A percentile compares a stretch with the other conserved stretches of the same genome.
Evolutionary conservation across 2,888 invertebrate genomes (phyloP).

Genomic region (Eilema sororculum): DNA sequence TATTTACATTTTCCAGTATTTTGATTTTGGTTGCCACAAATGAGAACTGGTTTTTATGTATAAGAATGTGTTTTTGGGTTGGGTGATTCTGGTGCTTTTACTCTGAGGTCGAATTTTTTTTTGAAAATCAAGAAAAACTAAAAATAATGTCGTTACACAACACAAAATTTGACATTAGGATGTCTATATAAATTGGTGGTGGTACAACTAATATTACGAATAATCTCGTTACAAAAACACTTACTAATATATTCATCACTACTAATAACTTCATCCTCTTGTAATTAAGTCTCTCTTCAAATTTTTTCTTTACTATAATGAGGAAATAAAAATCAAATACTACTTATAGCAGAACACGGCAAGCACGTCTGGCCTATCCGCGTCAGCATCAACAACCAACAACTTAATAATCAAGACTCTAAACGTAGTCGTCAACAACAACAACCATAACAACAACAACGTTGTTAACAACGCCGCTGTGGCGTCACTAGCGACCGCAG

Average conservation of each 20-base stretch:
- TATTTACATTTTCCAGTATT: too few relatives aligned
- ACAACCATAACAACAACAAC: constrained; percentile 85
- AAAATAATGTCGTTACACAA: too few relatives aligned
- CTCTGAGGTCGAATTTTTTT: neutral
- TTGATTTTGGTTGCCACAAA: constrained; percentile 10
- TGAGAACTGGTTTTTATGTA: neutral
- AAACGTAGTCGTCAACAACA: constrained; percentile 85
- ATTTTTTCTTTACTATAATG: neutral
- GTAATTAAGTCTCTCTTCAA: too few relatives aligned
- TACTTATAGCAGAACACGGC: constrained; percentile 74
- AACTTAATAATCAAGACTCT: constrained; percentile 84
- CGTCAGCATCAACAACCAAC: constrained; percentile 84
- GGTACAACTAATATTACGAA: constrained; percentile 20
- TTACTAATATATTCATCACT: neutral
- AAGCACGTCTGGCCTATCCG: constrained; percentile 72
- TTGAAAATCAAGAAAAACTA: neutral
- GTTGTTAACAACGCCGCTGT: constrained; percentile 85
- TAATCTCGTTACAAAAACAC: neutral
- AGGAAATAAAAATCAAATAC: constrained; percentile 31
- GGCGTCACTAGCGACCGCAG: constrained; percentile 82
- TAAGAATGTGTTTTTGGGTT: neutral
- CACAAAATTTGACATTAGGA: neutral
- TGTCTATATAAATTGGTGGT: constrained; percentile 30
- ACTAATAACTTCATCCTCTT: neutral
- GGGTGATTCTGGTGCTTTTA: neutral